These are phyloP conservation scores for Eupristina koningsbergeri DNA, from an alignment of 1,140 invertebrate genomes.

Conservation along the genomic window DNA sequence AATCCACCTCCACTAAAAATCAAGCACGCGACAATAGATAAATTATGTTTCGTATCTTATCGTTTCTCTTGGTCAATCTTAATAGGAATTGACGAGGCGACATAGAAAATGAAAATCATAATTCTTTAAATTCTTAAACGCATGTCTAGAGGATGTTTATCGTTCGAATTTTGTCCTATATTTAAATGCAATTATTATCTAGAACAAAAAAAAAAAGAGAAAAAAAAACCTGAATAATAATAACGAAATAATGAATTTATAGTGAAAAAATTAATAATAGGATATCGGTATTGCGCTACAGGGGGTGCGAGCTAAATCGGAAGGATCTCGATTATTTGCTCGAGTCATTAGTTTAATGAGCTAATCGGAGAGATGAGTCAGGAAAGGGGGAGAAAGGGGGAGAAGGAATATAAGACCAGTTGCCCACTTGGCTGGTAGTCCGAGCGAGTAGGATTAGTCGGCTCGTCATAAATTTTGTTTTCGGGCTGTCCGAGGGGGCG, in stretches of 20 bases:
- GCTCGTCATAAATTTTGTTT: constrained; percentile 19
- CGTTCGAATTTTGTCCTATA: no score
- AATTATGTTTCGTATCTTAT: background rate
- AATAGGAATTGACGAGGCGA: background rate
- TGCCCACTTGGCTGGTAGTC: background rate
- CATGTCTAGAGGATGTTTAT: no score
- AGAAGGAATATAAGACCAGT: background rate
- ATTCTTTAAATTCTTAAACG: no score
- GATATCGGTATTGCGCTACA: background rate
- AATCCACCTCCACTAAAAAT: background rate
- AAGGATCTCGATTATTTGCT: constrained; percentile 2
- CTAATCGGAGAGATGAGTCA: background rate
- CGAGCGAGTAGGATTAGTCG: constrained; percentile 1
- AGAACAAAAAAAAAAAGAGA: no score
- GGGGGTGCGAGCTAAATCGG: background rate
- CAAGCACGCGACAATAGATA: background rate
- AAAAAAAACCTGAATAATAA: no score
- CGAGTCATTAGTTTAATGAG: constrained; percentile 32
- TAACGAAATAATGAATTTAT: no score
- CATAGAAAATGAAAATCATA: no score
- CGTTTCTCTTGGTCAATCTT: background rate
- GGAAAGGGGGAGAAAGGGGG: background rate
- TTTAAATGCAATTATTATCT: no score
- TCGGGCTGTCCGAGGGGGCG: background rate
- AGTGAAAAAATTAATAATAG: background rate